A percentile compares a stretch with the other conserved stretches of the same genome.
These are phyloP conservation scores for Elanoides forficatus DNA, from an alignment of 2,113 vertebrate species.

Conservation along the genomic window DNA sequence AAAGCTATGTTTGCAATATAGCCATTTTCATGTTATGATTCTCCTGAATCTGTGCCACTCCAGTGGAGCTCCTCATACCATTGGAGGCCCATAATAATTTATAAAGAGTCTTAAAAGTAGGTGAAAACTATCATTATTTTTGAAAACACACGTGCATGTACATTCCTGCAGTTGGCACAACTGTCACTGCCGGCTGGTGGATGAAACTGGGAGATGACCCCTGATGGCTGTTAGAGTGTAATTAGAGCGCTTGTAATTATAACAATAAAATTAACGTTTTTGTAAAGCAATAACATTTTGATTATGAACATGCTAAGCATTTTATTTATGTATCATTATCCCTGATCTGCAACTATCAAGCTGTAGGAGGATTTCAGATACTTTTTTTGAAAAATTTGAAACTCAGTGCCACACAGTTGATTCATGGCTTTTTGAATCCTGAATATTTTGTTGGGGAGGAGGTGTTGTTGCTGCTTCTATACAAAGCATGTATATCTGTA, in stretches of 20 bases:
- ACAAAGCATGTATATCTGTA: neutral
- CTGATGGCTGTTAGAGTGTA: neutral
- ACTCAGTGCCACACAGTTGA: neutral
- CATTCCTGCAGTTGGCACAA: neutral
- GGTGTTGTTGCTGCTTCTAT: neutral
- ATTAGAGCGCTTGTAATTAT: neutral
- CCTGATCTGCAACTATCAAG: neutral
- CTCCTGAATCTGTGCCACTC: neutral
- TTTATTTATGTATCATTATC: constrained; percentile 33
- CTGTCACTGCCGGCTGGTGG: neutral
- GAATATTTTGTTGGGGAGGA: neutral
- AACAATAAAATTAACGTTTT: neutral
- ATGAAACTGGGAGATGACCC: constrained; percentile 11
- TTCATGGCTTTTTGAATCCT: neutral
- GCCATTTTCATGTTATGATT: neutral
- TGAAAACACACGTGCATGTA: neutral
- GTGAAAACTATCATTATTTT: neutral
- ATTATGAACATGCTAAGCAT: constrained; percentile 11
- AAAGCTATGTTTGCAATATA: neutral
- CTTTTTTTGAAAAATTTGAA: neutral
- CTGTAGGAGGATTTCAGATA: neutral
- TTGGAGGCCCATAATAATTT: neutral
- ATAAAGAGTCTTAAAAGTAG: neutral
- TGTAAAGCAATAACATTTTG: constrained; percentile 19
- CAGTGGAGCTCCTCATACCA: neutral